Evolutionary conservation across 1,140 invertebrate genomes (phyloP).

Genomic region (Euura lappo): DNA sequence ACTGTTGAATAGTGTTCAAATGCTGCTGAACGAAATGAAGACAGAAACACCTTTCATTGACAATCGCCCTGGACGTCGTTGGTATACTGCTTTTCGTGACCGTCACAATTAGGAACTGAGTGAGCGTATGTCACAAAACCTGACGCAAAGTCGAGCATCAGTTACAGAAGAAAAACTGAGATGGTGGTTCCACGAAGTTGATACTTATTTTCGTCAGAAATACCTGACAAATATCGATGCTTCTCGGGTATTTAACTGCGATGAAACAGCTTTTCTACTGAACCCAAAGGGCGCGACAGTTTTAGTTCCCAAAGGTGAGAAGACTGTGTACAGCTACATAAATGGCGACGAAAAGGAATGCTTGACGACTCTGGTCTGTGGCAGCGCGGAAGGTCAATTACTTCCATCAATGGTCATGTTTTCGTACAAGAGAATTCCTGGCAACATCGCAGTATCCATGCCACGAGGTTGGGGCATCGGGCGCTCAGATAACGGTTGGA

Average conservation of each 20-base stretch:
- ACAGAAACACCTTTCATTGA: constrained; percentile 20
- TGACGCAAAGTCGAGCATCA: too few species aligned
- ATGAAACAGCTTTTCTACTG: constrained; percentile 38
- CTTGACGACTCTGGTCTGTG: constrained; percentile 45
- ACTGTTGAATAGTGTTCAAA: constrained; percentile 26
- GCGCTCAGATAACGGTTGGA: constrained; percentile 45
- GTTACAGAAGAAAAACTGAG: too few species aligned
- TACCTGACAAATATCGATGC: constrained; percentile 20
- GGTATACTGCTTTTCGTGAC: constrained; percentile 13
- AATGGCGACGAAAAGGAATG: constrained; percentile 49
- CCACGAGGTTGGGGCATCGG: constrained; percentile 44
- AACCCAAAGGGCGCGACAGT: constrained; percentile 38
- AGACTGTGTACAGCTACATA: constrained; percentile 40
- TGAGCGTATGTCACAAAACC: too few species aligned
- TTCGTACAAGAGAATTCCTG: constrained; percentile 41
- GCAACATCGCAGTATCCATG: constrained; percentile 31
- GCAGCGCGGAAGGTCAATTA: constrained; percentile 46
- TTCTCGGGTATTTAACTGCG: constrained; percentile 32
- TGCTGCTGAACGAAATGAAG: constrained; percentile 22
- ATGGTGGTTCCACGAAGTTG: too few species aligned
- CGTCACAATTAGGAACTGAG: too few species aligned
- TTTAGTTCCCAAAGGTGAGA: constrained; percentile 37
- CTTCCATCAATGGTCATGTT: constrained; percentile 50
- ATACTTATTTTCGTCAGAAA: too few species aligned
- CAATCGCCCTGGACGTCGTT: constrained; percentile 17